Percentiles rank a stretch among this genome's conserved stretches.
Evolutionary conservation across 2,113 vertebrate species (phyloP).

Genomic region (Phainopepla nitens): DNA sequence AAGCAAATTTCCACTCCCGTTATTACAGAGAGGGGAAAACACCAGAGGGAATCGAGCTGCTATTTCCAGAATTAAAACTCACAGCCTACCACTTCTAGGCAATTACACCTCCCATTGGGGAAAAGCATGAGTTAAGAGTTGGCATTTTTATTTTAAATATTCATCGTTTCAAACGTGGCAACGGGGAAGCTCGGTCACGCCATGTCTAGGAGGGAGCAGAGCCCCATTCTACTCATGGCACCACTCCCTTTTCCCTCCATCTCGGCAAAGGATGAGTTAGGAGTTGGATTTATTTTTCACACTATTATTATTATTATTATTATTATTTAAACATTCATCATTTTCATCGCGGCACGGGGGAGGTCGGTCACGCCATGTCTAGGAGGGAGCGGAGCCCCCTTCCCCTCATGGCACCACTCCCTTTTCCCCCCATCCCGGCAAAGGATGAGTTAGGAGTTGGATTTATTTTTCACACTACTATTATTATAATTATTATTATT

Average conservation of each 20-base stretch:
- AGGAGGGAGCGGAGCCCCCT: not conserved
- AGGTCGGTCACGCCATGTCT: not conserved
- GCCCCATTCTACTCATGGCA: not conserved
- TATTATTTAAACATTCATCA: not conserved
- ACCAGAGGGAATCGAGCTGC: not conserved
- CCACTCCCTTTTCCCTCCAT: not conserved
- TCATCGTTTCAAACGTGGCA: not conserved
- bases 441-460: not conserved
- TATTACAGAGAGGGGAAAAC: not conserved
- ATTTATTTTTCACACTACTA: not conserved
- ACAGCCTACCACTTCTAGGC: not conserved
- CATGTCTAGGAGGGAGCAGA: not conserved
- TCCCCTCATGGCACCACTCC: not conserved
- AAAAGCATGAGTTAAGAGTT: not conserved
- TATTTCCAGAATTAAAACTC: not conserved
- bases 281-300: not conserved
- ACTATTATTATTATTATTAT: too few relatives aligned
- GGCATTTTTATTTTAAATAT: not conserved
- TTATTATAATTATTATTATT: too few relatives aligned
- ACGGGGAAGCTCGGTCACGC: not conserved
- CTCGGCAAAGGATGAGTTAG: not conserved
- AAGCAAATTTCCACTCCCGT: not conserved
- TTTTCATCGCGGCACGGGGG: fast-evolving
- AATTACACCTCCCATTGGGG: not conserved
- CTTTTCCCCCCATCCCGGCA: not conserved